A percentile compares a stretch with the other conserved stretches of the same genome.
These are phyloP conservation scores for Phalera bucephala DNA, from an alignment of 2,888 invertebrate species.

Conservation along the genomic window DNA sequence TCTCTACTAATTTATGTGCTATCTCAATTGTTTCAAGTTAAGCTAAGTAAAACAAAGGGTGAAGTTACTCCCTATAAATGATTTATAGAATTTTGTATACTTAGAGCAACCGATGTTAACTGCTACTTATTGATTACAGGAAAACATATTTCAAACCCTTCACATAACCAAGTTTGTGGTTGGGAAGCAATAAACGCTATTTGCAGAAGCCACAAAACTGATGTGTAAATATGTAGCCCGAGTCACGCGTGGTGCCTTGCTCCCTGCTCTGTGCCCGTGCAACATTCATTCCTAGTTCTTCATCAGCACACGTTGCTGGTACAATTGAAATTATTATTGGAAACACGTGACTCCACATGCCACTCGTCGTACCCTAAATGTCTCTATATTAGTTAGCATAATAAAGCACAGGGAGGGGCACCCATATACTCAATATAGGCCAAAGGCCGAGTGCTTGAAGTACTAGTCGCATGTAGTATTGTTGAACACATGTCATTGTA, in stretches of 20 bases:
- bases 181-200: slow-evolving; percentile 58
- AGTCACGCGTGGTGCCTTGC: slow-evolving; percentile 36
- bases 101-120: no score
- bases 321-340: slow-evolving; percentile 26
- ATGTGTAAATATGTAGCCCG: slow-evolving; percentile 34
- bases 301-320: neutral
- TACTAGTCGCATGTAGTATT: neutral
- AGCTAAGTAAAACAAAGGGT: neutral
- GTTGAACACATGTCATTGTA: neutral
- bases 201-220: slow-evolving; percentile 67
- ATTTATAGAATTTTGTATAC: no score
- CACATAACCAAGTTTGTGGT: slow-evolving; percentile 38
- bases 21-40: neutral
- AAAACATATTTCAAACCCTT: slow-evolving; percentile 39
- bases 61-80: neutral
- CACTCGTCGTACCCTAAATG: slow-evolving; percentile 2
- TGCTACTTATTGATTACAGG: slow-evolving; percentile 33
- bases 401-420: neutral
- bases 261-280: slow-evolving; percentile 40
- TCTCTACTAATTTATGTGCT: neutral
- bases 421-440: neutral
- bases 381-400: neutral
- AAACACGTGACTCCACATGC: slow-evolving; percentile 13
- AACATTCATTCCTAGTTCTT: slow-evolving; percentile 16
- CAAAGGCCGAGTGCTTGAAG: neutral